Percentiles rank a stretch among this genome's conserved stretches.
phyloP scores from a whole-genome alignment of 2,888 invertebrate species.

The Acanthoscelides obtectus region DNA sequence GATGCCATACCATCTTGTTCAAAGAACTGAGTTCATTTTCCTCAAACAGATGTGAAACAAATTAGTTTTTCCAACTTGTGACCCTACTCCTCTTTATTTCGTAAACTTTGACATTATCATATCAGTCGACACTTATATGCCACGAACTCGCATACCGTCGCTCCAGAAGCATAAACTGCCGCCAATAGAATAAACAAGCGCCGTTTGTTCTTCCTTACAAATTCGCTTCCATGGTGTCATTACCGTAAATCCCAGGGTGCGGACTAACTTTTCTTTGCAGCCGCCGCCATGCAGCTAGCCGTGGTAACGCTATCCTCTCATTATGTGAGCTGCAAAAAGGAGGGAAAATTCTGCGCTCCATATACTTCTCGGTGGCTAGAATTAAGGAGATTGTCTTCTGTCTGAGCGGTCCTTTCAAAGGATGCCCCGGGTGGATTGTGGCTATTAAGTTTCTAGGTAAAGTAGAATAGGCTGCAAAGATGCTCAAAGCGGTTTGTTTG shows the following conservation, averaged over 20 bases:
- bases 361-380: neutral
- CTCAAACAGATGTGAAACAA: too few species aligned
- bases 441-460: neutral
- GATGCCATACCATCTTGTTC: too few species aligned
- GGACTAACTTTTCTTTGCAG: neutral
- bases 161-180: neutral
- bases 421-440: neutral
- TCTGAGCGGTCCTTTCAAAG: neutral
- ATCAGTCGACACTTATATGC: too few species aligned
- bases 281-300: neutral
- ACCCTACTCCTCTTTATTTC: too few species aligned
- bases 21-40: too few species aligned
- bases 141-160: neutral
- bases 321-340: neutral
- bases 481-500: too few species aligned
- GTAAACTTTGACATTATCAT: too few species aligned
- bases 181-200: neutral
- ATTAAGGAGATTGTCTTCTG: neutral
- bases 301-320: neutral
- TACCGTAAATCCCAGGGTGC: neutral
- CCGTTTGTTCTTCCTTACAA: neutral
- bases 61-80: too few species aligned
- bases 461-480: too few species aligned
- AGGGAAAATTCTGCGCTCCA: neutral
- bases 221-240: neutral